These are phyloP conservation scores for Dolichomitus sp. DNA, from an alignment of 2,888 invertebrate genomes.

Conservation along the genomic window DNA sequence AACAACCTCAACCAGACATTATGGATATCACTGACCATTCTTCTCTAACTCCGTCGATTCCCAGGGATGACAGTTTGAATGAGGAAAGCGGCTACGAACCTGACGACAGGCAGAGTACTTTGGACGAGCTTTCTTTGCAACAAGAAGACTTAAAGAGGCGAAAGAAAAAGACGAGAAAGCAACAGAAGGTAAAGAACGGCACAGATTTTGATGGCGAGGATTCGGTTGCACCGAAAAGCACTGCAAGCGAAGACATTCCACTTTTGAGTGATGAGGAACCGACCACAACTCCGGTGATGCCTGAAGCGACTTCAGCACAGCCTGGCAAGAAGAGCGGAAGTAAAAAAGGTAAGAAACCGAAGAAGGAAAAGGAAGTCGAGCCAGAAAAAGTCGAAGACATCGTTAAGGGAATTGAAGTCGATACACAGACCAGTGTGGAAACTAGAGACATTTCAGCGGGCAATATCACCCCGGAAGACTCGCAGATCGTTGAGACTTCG, in stretches of 20 bases:
- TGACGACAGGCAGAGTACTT: conserved; percentile 90
- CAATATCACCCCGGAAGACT: conserved; percentile 69
- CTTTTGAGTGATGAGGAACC: conserved; percentile 80
- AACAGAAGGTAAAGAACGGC: conserved; percentile 87
- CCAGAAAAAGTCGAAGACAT: not conserved
- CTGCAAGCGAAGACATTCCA: conserved; percentile 81
- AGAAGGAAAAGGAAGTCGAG: conserved; percentile 82
- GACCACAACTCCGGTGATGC: not conserved
- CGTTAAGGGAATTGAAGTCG: conserved; percentile 78
- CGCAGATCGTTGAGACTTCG: conserved; percentile 76
- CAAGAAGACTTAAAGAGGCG: conserved; percentile 85
- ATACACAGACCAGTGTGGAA: conserved; percentile 77
- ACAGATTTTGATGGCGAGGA: conserved; percentile 87
- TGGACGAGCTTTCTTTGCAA: conserved; percentile 86
- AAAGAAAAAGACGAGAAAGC: conserved; percentile 86
- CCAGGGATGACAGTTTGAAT: conserved; percentile 85
- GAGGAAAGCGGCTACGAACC: conserved; percentile 90
- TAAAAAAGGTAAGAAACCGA: conserved; percentile 86
- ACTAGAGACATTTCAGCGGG: conserved; percentile 75
- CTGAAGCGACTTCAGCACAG: conserved; percentile 80
- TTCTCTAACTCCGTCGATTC: conserved; percentile 70
- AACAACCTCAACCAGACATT: conserved; percentile 84
- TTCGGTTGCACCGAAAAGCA: conserved; percentile 85
- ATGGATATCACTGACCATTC: conserved; percentile 71
- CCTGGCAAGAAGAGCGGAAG: conserved; percentile 77